phyloP scores from a whole-genome alignment of 1,140 invertebrate genomes.

The Drosophila albomicans region DNA sequence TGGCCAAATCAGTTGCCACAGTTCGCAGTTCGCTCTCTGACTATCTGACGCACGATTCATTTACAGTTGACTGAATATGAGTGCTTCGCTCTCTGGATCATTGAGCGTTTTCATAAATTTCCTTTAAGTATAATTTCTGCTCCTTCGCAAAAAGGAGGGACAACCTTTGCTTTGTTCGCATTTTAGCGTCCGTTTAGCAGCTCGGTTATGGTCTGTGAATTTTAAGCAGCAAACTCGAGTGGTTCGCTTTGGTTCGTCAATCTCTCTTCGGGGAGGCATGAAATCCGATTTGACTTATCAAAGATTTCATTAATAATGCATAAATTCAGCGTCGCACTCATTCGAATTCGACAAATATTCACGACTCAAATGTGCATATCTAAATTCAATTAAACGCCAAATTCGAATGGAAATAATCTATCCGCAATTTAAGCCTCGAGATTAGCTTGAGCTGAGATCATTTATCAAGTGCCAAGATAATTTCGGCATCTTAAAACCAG shows the following conservation, averaged over 20 bases:
- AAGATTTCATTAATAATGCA: conserved; percentile 43
- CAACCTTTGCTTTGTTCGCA: conserved; percentile 58
- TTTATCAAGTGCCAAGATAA: conserved; percentile 28
- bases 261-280: conserved; percentile 8
- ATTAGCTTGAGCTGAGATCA: conserved; percentile 18
- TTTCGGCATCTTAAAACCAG: conserved; percentile 16
- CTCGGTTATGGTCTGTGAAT: conserved; percentile 78
- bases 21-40: conserved; percentile 19
- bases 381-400: background rate
- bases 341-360: background rate
- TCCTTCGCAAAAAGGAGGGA: conserved; percentile 1
- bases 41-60: conserved; percentile 64
- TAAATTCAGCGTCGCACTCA: conserved; percentile 1
- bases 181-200: conserved; percentile 77
- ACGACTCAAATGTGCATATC: background rate
- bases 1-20: conserved; percentile 42
- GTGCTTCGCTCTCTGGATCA: conserved; percentile 70
- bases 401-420: conserved; percentile 11
- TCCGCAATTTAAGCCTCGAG: background rate
- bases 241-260: conserved; percentile 24
- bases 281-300: conserved; percentile 42
- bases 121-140: conserved; percentile 66
- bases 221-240: conserved; percentile 55
- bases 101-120: conserved; percentile 84
- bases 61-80: conserved; percentile 69